Conservation (phyloP, 1,140 invertebrate species). For the Trypoxylus dichotomus region DNA sequence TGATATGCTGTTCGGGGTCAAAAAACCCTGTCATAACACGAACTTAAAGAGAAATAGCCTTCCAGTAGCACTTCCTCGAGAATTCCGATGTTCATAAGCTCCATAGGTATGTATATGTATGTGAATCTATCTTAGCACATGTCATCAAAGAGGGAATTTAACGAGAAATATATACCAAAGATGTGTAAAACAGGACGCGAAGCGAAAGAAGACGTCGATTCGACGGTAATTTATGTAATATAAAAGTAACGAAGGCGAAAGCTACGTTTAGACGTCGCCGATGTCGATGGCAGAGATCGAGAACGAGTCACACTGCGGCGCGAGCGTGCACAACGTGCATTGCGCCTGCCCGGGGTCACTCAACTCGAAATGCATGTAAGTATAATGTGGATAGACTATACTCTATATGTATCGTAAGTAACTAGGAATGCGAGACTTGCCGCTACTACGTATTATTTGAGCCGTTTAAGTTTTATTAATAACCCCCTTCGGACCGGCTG, state of each 20-base stretch:
- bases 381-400: not conserved
- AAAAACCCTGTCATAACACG: not conserved
- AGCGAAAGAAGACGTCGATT: slow-evolving; percentile 9
- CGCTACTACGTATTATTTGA: not conserved
- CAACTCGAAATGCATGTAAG: slow-evolving; percentile 8
- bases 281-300: not conserved
- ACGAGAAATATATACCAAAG: not conserved
- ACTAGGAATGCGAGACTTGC: not conserved
- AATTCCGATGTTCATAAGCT: not conserved
- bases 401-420: not conserved
- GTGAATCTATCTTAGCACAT: not conserved
- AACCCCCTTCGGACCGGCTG: not conserved
- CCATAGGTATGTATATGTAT: not conserved
- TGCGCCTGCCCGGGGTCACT: slow-evolving; percentile 6
- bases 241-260: slow-evolving; percentile 19
- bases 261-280: not conserved
- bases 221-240: slow-evolving; percentile 8
- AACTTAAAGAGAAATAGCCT: not conserved
- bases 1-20: not conserved
- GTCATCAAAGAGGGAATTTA: slow-evolving; percentile 1
- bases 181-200: not conserved
- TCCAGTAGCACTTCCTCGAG: not conserved
- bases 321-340: not conserved
- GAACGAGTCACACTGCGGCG: not conserved
- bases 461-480: not conserved